phyloP scores from a whole-genome alignment of 2,113 vertebrate genomes.

The Corythaixoides concolor region DNA sequence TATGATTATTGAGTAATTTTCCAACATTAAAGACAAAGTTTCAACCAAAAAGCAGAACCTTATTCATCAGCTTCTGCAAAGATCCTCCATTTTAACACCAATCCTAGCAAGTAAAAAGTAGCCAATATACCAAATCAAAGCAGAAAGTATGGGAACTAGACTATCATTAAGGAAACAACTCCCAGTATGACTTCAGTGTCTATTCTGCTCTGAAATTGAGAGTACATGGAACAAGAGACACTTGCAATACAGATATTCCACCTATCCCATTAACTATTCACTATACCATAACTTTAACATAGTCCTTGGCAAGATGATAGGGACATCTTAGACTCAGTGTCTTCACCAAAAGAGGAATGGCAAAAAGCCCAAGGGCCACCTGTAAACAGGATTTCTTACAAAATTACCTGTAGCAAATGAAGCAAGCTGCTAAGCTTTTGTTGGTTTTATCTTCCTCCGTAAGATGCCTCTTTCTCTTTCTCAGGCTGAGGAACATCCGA shows the following conservation, averaged over 20 bases:
- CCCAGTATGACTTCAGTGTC: neutral
- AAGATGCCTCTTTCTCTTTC: slow-evolving; percentile 5
- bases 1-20: neutral
- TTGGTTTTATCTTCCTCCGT: neutral
- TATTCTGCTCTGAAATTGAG: neutral
- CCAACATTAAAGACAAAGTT: neutral
- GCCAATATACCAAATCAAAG: neutral
- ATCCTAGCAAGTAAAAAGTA: neutral
- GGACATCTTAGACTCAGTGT: neutral
- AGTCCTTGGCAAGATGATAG: neutral
- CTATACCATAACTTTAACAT: neutral
- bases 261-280: neutral
- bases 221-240: neutral
- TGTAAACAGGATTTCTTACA: neutral
- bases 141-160: neutral
- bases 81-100: neutral
- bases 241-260: neutral
- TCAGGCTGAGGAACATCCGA: slow-evolving; percentile 90
- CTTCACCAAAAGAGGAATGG: neutral
- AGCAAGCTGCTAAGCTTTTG: neutral
- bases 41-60: neutral
- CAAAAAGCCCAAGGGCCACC: neutral
- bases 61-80: neutral
- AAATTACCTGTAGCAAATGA: neutral
- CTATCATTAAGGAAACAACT: neutral